Conservation (phyloP, 2,888 invertebrate species). For the Anthophora plumipes region DNA sequence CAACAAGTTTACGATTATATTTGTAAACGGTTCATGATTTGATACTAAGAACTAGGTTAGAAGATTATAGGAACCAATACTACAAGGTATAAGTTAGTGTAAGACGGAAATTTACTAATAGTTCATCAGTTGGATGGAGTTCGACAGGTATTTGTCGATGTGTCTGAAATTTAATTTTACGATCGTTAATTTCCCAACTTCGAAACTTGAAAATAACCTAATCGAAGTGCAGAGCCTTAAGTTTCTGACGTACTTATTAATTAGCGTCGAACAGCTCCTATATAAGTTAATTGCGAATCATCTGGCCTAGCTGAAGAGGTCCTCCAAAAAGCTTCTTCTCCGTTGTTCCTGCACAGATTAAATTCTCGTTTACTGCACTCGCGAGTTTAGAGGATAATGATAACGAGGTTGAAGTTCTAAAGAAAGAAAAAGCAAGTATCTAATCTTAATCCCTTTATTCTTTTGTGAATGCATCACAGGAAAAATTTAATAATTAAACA, state of each 20-base stretch:
- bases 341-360: slow-evolving; percentile 55
- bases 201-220: slow-evolving; percentile 58
- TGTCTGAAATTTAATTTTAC: slow-evolving; percentile 61
- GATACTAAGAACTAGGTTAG: not conserved
- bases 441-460: not conserved
- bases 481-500: no score
- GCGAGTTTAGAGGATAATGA: slow-evolving; percentile 17
- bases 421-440: slow-evolving; percentile 5
- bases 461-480: no score
- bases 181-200: slow-evolving; percentile 54
- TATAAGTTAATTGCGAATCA: slow-evolving; percentile 71
- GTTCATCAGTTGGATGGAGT: slow-evolving; percentile 11
- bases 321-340: slow-evolving; percentile 58
- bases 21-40: not conserved
- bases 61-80: not conserved
- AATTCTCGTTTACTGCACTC: slow-evolving; percentile 56
- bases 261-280: slow-evolving; percentile 61
- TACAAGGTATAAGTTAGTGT: not conserved
- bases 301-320: slow-evolving; percentile 39
- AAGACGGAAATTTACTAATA: slow-evolving; percentile 8
- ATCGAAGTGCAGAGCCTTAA: slow-evolving; percentile 60
- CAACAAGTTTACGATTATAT: not conserved
- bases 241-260: slow-evolving; percentile 65
- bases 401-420: not conserved
- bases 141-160: slow-evolving; percentile 40